Evolutionary conservation across 2,113 vertebrate genomes (phyloP).

Genomic region (Pseudorhombus dupliciocellatus): DNA sequence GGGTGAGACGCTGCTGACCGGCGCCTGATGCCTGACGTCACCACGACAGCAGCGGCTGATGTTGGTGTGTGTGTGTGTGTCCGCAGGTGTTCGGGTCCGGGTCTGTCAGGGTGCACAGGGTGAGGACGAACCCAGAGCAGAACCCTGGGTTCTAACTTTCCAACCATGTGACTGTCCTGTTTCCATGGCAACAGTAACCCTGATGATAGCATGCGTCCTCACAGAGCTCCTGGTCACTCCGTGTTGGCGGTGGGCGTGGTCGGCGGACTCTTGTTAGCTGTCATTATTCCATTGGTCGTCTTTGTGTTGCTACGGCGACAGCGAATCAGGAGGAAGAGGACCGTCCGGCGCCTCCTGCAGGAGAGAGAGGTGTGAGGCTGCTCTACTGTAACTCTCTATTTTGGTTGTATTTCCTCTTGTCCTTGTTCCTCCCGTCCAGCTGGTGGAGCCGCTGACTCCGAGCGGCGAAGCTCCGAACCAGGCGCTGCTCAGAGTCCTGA

Average conservation of each 20-base stretch:
- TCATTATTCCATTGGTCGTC: slow-evolving; percentile 80
- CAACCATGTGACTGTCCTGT: too few relatives aligned
- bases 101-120: slow-evolving; percentile 54
- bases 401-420: not conserved
- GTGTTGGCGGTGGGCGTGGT: slow-evolving; percentile 84
- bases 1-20: slow-evolving; percentile 85
- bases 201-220: not conserved
- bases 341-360: slow-evolving; percentile 88
- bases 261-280: slow-evolving; percentile 81
- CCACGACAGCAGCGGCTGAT: not conserved
- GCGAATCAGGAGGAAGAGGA: slow-evolving; percentile 87
- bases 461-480: slow-evolving; percentile 94
- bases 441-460: slow-evolving; percentile 91
- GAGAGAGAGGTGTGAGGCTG: slow-evolving; percentile 86
- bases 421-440: slow-evolving; percentile 65
- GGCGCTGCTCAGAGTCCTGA: slow-evolving; percentile 92
- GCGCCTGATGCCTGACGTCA: not conserved
- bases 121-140: too few relatives aligned
- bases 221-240: slow-evolving; percentile 24
- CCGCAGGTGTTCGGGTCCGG: slow-evolving; percentile 67
- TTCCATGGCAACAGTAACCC: too few relatives aligned
- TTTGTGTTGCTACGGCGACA: slow-evolving; percentile 84
- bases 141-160: too few relatives aligned
- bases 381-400: too few relatives aligned
- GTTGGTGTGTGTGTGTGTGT: slow-evolving; percentile 30